Base-by-base conservation (phyloP, 1,140 invertebrate genomes). In the Phthorimaea operculella region DNA sequence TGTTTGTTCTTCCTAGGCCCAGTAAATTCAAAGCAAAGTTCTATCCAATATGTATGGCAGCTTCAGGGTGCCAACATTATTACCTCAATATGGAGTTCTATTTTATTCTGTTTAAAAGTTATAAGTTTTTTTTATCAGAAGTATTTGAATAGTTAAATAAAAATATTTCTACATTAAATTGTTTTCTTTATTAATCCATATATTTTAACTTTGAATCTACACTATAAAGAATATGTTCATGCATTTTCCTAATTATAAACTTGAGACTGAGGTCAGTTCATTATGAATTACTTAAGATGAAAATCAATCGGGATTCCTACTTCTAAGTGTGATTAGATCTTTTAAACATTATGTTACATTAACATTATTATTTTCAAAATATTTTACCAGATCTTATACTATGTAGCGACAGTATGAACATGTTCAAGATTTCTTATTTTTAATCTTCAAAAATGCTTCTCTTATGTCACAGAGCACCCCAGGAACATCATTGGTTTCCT, bases 401-500 rank as follows among this genome's bases (percentile, higher is more conserved):
- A 2, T n/a, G 10, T 39, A 39, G 36, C 10, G 3, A n/a, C 7
- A 4, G 44, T 17, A n/a, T 47, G 44, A 14, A 14, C 11, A 3
- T 9, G 11, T 16, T 47, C 44, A 50, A 52, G 17, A 55, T 47
- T 58, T 59, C 52, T 56, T 64, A 57, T 76, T 72, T 50, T 57
- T 65, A 52, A 52, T 45, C 61, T 74, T 74, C 8, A 72, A 15
- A 60, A 81, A 84, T 52, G 60, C 64, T 60, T 76, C 64, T 66
- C 78, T 68, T 60, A 84, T 71, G 55, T 55, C 66, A 57, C 69
- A 79, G 3, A 84, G 49, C 6, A 66, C 57, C 39, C 76, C 81
- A 33, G 76, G 69, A 8, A 80, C 62, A 70, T 83, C 77, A 74
- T 82, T 76, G 11, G 63, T 73, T 52, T 76, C 68, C 51, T 66